These are phyloP conservation scores for Eidolon dupreanum DNA, from an alignment of 2,797 vertebrate species.

Conservation along the genomic window DNA sequence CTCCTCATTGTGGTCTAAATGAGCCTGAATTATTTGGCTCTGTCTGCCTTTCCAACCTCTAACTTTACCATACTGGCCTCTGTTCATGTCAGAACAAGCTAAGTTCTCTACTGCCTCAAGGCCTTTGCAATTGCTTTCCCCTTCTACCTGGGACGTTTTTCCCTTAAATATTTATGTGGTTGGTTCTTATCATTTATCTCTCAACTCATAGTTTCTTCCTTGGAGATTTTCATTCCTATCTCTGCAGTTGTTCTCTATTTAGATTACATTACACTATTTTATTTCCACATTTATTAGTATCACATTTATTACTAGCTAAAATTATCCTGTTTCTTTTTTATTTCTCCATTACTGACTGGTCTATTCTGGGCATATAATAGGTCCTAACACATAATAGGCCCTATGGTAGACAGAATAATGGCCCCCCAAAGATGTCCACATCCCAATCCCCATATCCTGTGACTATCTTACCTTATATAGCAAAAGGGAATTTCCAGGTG, in stretches of 20 bases:
- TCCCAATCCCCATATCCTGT: background rate
- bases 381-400: background rate
- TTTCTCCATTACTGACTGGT: background rate
- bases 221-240: background rate
- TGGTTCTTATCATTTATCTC: background rate
- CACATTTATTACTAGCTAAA: background rate
- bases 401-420: background rate
- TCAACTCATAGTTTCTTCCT: background rate
- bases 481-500: background rate
- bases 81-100: background rate
- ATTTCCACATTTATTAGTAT: background rate
- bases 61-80: background rate
- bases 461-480: background rate
- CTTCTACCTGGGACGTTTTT: background rate
- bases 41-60: too few relatives aligned
- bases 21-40: background rate
- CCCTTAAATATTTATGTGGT: background rate
- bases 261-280: background rate
- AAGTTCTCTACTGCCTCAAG: background rate
- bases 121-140: background rate
- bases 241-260: background rate
- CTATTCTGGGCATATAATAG: background rate
- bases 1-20: background rate
- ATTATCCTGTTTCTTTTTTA: background rate
- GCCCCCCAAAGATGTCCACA: background rate